Evolutionary conservation across 1,140 invertebrate genomes (phyloP).

Genomic region (Stegodyphus dumicola): DNA sequence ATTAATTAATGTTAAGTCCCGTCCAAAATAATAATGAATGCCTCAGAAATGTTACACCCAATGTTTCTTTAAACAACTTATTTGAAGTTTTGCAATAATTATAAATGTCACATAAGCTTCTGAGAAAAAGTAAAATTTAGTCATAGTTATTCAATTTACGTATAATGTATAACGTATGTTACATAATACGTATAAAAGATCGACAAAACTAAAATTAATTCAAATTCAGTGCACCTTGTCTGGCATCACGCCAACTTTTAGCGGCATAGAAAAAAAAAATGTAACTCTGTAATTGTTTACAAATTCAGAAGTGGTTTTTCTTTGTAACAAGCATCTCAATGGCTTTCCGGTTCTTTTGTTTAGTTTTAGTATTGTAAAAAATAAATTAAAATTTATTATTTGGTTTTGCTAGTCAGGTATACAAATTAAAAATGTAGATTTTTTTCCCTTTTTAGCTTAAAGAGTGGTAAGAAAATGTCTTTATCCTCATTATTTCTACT

Average conservation of each 20-base stretch:
- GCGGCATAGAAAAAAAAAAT: constrained; percentile 41
- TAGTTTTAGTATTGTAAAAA: not conserved
- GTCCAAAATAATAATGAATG: no score
- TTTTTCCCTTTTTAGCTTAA: not conserved
- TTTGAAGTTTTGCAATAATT: no score
- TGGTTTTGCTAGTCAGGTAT: not conserved
- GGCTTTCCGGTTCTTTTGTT: not conserved
- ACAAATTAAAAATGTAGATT: not conserved
- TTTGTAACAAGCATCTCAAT: constrained; percentile 19
- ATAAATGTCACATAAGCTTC: no score
- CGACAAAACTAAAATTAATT: no score
- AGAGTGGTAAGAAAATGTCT: not conserved
- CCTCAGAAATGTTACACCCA: no score
- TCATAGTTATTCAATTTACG: no score
- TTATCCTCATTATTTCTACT: not conserved
- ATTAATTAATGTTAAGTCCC: no score
- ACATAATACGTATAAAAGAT: no score
- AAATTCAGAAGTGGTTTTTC: constrained; percentile 24
- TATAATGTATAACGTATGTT: no score
- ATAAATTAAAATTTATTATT: not conserved
- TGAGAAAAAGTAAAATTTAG: no score
- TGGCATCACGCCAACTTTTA: constrained; percentile 56
- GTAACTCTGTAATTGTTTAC: constrained; percentile 46
- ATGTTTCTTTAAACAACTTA: no score
- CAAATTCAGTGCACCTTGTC: not conserved